Base-by-base conservation (phyloP, 2,113 vertebrate species). In the Vulpes vulpes region DNA sequence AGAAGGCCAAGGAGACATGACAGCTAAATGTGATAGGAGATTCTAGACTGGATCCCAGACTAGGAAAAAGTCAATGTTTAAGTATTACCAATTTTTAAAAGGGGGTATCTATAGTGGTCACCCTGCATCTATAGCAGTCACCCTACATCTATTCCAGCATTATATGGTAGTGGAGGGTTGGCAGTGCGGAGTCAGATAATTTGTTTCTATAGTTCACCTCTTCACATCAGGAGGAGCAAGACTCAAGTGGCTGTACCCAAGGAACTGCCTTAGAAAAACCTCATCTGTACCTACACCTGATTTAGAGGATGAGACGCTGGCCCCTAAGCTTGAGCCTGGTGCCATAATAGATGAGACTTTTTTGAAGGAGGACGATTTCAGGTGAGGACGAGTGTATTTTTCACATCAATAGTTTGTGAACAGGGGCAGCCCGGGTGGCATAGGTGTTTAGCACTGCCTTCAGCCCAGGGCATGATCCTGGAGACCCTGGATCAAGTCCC, bases 21-120 rank as follows among this genome's bases (percentile, higher is more conserved):
- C 57, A 83, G 64, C 30, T 35, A 55, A 35, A 43, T 22, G 53
- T 27, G 57, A 79, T 30, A 3, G 83, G 71, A 38, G 62, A 84
- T 69, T 78, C 90, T 69, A 81, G 90, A 76, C 17, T 73, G 51
- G 27, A 95, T 96, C 59, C 88, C 67, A 5, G 8, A 86, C 73
- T 64, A 94, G 15, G 27, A 62, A 62, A 85, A 76, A 8, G 9
- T 51, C 38, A 73, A 90, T 59, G 20, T 38, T 91, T 38, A 91
- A 67, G 8, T 20, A 59, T 69, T 62, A 60, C 43, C n/a, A 53
- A 27, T 69, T 76, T 74, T 91, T 89, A 35, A 57, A 79, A 78
- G 27, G 60, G 22, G 14, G 7, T 38, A 53, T 35, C 32, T 60
- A 27, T 17, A 67, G 55, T 20, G 30, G 55, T n/a, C 89, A 79